Base-by-base conservation (phyloP, 2,888 invertebrate species). In the Odontocolon sp. region DNA sequence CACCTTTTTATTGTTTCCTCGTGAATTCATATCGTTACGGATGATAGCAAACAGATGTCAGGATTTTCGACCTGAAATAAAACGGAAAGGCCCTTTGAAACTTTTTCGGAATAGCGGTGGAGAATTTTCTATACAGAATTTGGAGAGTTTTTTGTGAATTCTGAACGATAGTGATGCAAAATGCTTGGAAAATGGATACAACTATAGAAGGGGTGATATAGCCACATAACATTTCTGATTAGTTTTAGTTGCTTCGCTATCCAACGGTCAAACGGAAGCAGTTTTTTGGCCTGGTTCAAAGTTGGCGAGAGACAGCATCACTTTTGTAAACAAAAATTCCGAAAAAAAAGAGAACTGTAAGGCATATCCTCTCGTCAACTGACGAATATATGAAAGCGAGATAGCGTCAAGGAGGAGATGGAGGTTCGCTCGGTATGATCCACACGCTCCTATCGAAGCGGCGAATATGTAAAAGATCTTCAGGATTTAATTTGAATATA, bases 401-500 rank as follows among this genome's bases (percentile, higher is more conserved):
- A 23, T 8, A 26, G n/a, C 59, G 47, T 38, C 6, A 8, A 59
- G 36, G 26, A 26, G 36, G 23, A 36, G 57, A 57, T 21, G 21
- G 59, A 45, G 3, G 36, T 33, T 16, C 28, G 42, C 36, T 42
- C 52, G 33, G 26, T 38, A 70, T 42, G 47, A 70, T 70, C 61
- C 66, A 33, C 66, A 70, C 61, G 11, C 33, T 67, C 66, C 70
- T 56, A 76, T 76, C 71, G 67, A 76, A 71, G 67, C 67, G 33
- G 50, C 67, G 76, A 76, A 76, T 76, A 76, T 76, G 76, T 76
- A 76, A 76, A 76, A 71, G 67, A 71, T 71, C 71, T 71, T 63
- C 56, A 67, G 71, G 76, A 76, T 76, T 76, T 71, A 76, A 76
- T 76, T 76, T 76, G 76, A 76, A 76, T 76, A 71, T 71, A 67